Evolutionary conservation across 2,797 vertebrate genomes (phyloP).

Genomic region (Cirrhinus mrigala): DNA sequence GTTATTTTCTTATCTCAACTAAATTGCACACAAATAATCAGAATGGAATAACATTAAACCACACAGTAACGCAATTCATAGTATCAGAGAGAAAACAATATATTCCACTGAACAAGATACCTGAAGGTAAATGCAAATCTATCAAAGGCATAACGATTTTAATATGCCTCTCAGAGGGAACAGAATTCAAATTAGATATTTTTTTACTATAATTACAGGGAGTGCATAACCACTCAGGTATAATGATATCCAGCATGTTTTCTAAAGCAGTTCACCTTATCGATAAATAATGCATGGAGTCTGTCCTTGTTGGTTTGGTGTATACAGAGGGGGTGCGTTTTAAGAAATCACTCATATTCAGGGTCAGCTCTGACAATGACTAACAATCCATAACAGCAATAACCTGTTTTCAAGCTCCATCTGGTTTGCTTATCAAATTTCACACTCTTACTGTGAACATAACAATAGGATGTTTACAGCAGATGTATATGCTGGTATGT

Average conservation of each 20-base stretch:
- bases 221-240: slow-evolving; percentile 18
- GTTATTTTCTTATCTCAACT: background rate
- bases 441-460: background rate
- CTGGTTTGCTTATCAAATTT: slow-evolving; percentile 22
- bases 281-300: slow-evolving; percentile 38
- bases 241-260: slow-evolving; percentile 21
- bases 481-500: background rate
- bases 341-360: slow-evolving; percentile 19
- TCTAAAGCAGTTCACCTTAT: slow-evolving; percentile 11
- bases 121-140: slow-evolving; percentile 24
- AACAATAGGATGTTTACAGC: slow-evolving; percentile 12
- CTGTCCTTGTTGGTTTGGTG: background rate
- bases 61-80: background rate
- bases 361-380: slow-evolving; percentile 19
- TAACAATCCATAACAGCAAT: slow-evolving; percentile 4
- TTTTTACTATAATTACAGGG: slow-evolving; percentile 6
- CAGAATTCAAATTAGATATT: slow-evolving; percentile 13
- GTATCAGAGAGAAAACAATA: background rate
- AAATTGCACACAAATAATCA: background rate
- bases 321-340: background rate
- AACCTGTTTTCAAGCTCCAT: slow-evolving; percentile 27
- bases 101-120: slow-evolving; percentile 7
- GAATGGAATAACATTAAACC: background rate
- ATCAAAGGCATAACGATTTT: background rate
- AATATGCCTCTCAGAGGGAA: background rate